A percentile compares a stretch with the other conserved stretches of the same genome.
Evolutionary conservation across 2,888 invertebrate genomes (phyloP).

Genomic region (Lagria hirta): DNA sequence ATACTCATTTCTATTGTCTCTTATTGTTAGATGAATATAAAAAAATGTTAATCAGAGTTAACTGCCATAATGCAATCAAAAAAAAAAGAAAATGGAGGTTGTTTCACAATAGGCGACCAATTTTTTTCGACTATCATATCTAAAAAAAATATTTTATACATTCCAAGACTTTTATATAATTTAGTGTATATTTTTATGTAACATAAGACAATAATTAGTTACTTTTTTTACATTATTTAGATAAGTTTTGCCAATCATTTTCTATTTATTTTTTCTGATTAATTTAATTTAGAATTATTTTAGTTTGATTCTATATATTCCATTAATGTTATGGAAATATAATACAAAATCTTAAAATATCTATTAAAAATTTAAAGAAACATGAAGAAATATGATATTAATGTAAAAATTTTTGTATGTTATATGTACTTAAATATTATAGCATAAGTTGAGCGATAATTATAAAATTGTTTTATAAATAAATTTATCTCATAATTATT

Average conservation of each 20-base stretch:
- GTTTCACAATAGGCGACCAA: too few relatives aligned
- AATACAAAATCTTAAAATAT: constrained; percentile 21
- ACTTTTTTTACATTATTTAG: constrained; percentile 31
- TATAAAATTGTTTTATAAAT: constrained; percentile 54
- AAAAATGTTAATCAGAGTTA: constrained; percentile 7
- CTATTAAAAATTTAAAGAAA: constrained; percentile 11
- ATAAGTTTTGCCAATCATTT: constrained; percentile 17
- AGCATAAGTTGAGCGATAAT: constrained; percentile 48
- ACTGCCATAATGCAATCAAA: constrained; percentile 23
- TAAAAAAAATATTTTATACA: constrained; percentile 2
- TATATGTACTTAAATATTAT: constrained; percentile 49
- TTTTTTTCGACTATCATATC: too few relatives aligned
- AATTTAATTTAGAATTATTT: too few relatives aligned
- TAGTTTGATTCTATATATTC: constrained; percentile 5
- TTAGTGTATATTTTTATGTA: constrained; percentile 32
- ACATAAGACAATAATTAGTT: constrained; percentile 39
- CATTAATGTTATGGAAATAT: constrained; percentile 6
- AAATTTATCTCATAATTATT: constrained; percentile 36
- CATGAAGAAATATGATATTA: constrained; percentile 22
- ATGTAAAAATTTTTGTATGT: constrained; percentile 48
- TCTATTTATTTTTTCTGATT: constrained; percentile 15
- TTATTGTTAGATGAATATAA: too few relatives aligned
- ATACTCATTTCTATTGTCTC: constrained; percentile 15
- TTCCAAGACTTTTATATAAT: constrained; percentile 12
- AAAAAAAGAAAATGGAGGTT: too few relatives aligned